Percentiles rank a stretch among this genome's conserved stretches.
Evolutionary conservation across 2,888 invertebrate genomes (phyloP).

Genomic region (Tachina grossa): DNA sequence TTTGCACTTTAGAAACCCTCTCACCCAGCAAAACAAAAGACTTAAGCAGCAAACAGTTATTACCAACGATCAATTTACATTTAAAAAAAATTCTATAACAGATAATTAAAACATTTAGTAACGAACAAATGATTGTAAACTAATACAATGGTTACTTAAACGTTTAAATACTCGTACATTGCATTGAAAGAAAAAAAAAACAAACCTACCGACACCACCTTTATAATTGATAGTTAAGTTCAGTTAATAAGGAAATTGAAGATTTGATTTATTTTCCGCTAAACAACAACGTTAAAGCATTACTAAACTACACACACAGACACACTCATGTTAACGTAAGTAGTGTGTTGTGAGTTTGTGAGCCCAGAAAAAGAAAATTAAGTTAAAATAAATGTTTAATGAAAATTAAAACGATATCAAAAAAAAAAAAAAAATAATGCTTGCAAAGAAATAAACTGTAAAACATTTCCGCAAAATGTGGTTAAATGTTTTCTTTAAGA

Average conservation of each 20-base stretch:
- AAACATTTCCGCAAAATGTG: conserved; percentile 72
- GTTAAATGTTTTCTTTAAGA: conserved; percentile 68
- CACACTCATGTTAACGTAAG: conserved; percentile 1
- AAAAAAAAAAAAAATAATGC: conserved; percentile 39
- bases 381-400: conserved; percentile 51
- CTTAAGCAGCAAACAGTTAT: conserved; percentile 43
- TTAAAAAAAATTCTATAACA: conserved; percentile 17
- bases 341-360: not conserved
- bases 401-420: conserved; percentile 52
- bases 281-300: conserved; percentile 52
- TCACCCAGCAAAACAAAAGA: conserved; percentile 32
- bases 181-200: not conserved
- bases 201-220: not conserved
- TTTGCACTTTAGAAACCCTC: not conserved
- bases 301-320: conserved; percentile 43
- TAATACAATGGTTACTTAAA: conserved; percentile 25
- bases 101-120: conserved; percentile 53
- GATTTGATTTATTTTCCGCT: conserved; percentile 66
- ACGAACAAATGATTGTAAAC: conserved; percentile 53
- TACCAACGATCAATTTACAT: conserved; percentile 37
- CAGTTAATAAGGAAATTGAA: conserved; percentile 66
- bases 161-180: not conserved
- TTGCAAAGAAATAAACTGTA: conserved; percentile 61
- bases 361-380: conserved; percentile 39
- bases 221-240: conserved; percentile 45